Evolutionary conservation across 2,797 vertebrate species (phyloP).

Genomic region (Ibycter americanus): DNA sequence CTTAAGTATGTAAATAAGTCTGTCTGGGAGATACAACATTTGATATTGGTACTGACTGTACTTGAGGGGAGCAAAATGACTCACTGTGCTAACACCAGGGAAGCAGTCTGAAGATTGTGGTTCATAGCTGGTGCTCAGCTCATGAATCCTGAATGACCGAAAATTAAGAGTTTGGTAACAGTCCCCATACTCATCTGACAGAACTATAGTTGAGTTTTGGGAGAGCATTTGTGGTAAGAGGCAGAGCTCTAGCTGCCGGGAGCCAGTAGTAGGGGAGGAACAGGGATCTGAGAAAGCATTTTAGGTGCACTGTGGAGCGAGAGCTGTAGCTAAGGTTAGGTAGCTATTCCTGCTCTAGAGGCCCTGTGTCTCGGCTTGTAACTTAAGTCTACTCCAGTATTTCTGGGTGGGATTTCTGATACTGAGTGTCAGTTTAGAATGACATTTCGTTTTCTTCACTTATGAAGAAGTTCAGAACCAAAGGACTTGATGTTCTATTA

Average conservation of each 20-base stretch:
- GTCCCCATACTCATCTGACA: background rate
- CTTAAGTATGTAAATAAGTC: background rate
- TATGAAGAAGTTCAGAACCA: background rate
- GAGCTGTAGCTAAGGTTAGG: background rate
- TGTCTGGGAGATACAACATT: background rate
- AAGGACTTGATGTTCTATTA: background rate
- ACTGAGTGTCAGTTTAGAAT: background rate
- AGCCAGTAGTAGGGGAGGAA: background rate
- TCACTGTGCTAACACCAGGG: background rate
- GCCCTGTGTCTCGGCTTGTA: background rate
- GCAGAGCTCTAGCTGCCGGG: background rate
- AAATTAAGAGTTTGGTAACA: background rate
- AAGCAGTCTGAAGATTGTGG: background rate
- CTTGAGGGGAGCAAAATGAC: background rate
- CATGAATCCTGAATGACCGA: background rate
- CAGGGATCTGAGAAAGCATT: background rate
- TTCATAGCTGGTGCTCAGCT: background rate
- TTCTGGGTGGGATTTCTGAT: background rate
- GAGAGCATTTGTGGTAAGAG: background rate
- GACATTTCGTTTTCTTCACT: background rate
- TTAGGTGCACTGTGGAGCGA: accelerated
- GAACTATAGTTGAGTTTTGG: background rate
- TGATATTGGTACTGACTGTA: background rate
- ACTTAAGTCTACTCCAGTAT: background rate
- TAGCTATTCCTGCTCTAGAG: background rate